Base-by-base conservation (phyloP, 2,888 invertebrate species). In the Pyrrhosoma nymphula region DNA sequence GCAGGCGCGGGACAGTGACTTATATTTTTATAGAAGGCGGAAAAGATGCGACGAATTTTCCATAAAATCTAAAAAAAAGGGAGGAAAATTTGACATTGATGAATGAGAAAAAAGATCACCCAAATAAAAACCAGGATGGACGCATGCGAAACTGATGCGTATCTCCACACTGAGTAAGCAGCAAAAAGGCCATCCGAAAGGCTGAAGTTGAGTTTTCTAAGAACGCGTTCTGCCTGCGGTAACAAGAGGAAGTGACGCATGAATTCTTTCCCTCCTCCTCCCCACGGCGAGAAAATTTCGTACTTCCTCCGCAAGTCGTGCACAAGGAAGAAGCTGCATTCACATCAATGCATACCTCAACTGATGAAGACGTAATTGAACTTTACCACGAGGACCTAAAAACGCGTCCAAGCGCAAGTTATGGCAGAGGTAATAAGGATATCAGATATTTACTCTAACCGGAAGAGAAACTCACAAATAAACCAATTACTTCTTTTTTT, bases 191-290 rank as follows among this genome's bases (percentile, higher is more conserved):
- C 30, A 82, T 16, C 82, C 30, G 82, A 12, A 14, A 16, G n/a
- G n/a, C 14, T 35, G 16, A 8, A 0, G 35, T 8, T 8, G 35
- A 26, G 35, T 35, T 82, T 35, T 82, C 35, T 16, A 30, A 82
- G 82, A 35, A 82, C 30, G 35, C 12, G 82, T 35, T 82, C 26
- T 82, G 30, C 16, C 82, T 26, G 35, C 30, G 82, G 82, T 82
- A 82, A 82, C 82, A 82, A 35, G 30, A 82, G 82, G 82, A 82
- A 82, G 82, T 82, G 82, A 82, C 82, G 82, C 82, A 82, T 14
- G 10, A 14, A 82, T 35, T 35, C 18, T 18, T 35, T 82, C n/a
- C 30, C 82, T 35, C 8, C 82, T 35, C 8, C 47, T 26, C 82
- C n/a, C 30, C 82, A n/a, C 82, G 26, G 16, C 16, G 30, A 82